phyloP scores from a whole-genome alignment of 2,113 vertebrate species.

The Hydrolagus affinis region DNA sequence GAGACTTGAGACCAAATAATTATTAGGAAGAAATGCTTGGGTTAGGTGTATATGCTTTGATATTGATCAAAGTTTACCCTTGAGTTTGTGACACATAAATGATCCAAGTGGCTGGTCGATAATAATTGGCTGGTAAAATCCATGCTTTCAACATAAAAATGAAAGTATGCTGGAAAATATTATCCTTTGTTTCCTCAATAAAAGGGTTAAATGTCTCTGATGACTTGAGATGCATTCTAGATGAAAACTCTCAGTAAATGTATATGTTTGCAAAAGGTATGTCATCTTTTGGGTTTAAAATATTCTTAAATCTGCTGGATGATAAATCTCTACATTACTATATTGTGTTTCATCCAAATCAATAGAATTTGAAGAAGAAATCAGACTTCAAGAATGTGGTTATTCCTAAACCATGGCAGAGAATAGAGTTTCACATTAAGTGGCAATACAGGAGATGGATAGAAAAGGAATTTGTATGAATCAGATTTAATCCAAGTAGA shows the following conservation, averaged over 20 bases:
- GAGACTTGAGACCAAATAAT: constrained; percentile 50
- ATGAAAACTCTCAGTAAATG: neutral
- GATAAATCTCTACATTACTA: neutral
- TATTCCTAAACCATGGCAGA: neutral
- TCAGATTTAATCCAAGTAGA: neutral
- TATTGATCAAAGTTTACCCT: constrained; percentile 10
- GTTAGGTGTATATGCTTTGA: neutral
- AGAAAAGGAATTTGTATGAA: neutral
- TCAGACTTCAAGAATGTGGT: neutral
- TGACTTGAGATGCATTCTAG: neutral
- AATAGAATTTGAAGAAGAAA: neutral
- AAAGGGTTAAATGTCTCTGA: neutral
- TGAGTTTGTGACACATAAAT: neutral
- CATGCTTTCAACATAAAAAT: neutral
- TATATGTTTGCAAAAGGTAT: no score
- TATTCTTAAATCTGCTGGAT: neutral
- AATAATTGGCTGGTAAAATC: neutral
- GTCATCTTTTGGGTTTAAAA: neutral
- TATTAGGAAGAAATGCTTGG: neutral
- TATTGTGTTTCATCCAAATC: neutral
- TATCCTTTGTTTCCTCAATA: neutral
- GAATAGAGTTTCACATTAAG: neutral
- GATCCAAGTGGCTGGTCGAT: neutral
- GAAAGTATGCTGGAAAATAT: neutral
- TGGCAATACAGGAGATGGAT: neutral